Percentiles rank a stretch among this genome's conserved stretches.
Evolutionary conservation across 2,888 invertebrate genomes (phyloP).

Genomic region (Sminthurides aquaticus): DNA sequence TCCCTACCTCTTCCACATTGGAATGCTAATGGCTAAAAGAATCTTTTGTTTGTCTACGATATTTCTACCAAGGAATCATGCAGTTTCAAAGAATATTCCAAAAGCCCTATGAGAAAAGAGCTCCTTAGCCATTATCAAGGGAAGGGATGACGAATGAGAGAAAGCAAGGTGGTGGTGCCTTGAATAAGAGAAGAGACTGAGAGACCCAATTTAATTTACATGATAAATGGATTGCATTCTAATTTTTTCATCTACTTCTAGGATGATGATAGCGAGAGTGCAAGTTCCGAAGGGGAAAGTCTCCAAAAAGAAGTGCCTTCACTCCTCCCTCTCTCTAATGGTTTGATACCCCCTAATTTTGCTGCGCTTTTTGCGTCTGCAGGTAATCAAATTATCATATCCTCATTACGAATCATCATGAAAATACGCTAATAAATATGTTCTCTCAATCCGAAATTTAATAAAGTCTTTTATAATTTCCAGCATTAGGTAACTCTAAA

Average conservation of each 20-base stretch:
- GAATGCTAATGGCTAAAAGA: no score
- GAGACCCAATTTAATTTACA: no score
- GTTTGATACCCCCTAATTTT: slow-evolving; percentile 39
- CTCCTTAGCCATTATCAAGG: not conserved
- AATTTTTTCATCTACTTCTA: slow-evolving; percentile 15
- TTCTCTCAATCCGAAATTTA: not conserved
- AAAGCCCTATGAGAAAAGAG: not conserved
- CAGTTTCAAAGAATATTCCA: not conserved
- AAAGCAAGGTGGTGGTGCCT: not conserved
- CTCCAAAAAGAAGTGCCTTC: slow-evolving; percentile 37
- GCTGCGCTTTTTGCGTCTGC: slow-evolving; percentile 41
- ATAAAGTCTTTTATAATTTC: not conserved
- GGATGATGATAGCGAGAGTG: slow-evolving; percentile 41
- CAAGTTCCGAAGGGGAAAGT: slow-evolving; percentile 39
- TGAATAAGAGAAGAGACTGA: no score
- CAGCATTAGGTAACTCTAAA: not conserved
- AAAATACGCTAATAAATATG: not conserved
- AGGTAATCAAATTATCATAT: slow-evolving; percentile 16
- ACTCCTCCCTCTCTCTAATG: slow-evolving; percentile 37
- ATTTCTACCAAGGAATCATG: not conserved
- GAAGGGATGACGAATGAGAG: not conserved
- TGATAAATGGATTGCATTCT: no score
- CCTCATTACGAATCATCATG: no score
- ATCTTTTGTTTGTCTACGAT: not conserved
- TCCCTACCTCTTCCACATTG: no score